A percentile compares a stretch with the other conserved stretches of the same genome.
Conservation (phyloP, 2,797 vertebrate genomes). For the Sebastes minor region DNA sequence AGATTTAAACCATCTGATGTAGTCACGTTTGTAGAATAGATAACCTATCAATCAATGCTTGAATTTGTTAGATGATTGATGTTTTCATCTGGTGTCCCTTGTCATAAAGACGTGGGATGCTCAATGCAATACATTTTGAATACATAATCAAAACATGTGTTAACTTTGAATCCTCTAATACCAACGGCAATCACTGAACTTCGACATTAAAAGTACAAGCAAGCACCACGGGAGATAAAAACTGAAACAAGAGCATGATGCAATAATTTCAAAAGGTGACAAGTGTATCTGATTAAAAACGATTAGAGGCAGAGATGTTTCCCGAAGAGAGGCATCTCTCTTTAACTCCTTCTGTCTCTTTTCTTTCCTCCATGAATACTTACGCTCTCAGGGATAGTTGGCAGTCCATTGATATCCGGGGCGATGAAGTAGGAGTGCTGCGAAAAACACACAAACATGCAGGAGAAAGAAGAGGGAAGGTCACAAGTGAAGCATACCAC, state of each 20-base stretch:
- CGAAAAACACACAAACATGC: slow-evolving; percentile 75
- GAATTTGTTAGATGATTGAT: neutral
- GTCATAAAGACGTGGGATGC: slow-evolving; percentile 6
- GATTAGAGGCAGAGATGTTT: slow-evolving; percentile 72
- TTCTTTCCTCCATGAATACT: slow-evolving; percentile 80
- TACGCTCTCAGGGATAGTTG: slow-evolving; percentile 98
- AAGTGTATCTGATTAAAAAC: slow-evolving; percentile 73
- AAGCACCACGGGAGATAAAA: slow-evolving; percentile 62
- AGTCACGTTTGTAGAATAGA: neutral
- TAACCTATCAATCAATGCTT: neutral
- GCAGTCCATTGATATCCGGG: slow-evolving; percentile 94
- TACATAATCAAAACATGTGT: slow-evolving; percentile 38
- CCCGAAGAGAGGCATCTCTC: slow-evolving; percentile 59
- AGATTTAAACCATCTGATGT: neutral
- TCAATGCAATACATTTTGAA: slow-evolving; percentile 19
- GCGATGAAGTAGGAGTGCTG: slow-evolving; percentile 98
- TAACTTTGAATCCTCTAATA: slow-evolving; percentile 50
- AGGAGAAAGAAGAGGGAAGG: slow-evolving; percentile 71
- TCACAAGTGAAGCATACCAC: slow-evolving; percentile 73
- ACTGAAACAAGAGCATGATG: slow-evolving; percentile 71
- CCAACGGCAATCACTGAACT: slow-evolving; percentile 55
- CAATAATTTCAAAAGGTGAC: slow-evolving; percentile 78
- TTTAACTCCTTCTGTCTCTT: slow-evolving; percentile 46
- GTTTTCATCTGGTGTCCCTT: slow-evolving; percentile 7
- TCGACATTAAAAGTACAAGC: slow-evolving; percentile 58